Conservation (phyloP, 1,140 invertebrate species). For the Diabrotica undecimpunctata region DNA sequence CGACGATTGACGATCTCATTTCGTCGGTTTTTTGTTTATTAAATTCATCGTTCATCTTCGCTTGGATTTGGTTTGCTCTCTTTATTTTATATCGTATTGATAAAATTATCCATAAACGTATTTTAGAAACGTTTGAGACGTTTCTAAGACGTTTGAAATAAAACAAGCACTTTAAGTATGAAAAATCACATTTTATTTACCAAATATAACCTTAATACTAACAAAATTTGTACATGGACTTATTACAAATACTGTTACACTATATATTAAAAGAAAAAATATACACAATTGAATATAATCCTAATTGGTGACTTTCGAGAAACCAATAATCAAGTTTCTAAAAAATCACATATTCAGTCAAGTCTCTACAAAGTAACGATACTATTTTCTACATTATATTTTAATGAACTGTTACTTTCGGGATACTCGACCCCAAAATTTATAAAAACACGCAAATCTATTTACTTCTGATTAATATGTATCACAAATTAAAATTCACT, state of each 20-base stretch:
- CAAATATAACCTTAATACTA: slow-evolving; percentile 35
- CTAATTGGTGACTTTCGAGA: slow-evolving; percentile 22
- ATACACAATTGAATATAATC: slow-evolving; percentile 25
- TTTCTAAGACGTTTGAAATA: slow-evolving; percentile 1
- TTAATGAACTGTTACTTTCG: slow-evolving; percentile 22
- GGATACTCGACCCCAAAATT: neutral
- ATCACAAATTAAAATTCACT: slow-evolving; percentile 18
- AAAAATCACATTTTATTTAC: slow-evolving; percentile 38
- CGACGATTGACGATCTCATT: too few relatives aligned
- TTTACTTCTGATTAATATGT: slow-evolving; percentile 1
- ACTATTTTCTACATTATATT: slow-evolving; percentile 16
- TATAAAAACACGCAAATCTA: neutral
- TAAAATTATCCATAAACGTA: too few relatives aligned
- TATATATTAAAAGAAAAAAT: slow-evolving; percentile 31
- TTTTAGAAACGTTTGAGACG: too few relatives aligned
- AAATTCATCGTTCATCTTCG: too few relatives aligned
- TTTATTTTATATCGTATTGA: too few relatives aligned
- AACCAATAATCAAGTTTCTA: slow-evolving; percentile 12
- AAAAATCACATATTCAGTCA: slow-evolving; percentile 28
- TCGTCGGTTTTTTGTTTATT: too few relatives aligned
- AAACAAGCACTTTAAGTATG: slow-evolving; percentile 17
- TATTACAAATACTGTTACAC: slow-evolving; percentile 30
- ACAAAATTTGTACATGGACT: slow-evolving; percentile 40
- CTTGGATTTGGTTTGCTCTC: too few relatives aligned
- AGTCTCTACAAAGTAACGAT: slow-evolving; percentile 21